Evolutionary conservation across 2,113 vertebrate species (phyloP).

Genomic region (Turdus rufiventris): DNA sequence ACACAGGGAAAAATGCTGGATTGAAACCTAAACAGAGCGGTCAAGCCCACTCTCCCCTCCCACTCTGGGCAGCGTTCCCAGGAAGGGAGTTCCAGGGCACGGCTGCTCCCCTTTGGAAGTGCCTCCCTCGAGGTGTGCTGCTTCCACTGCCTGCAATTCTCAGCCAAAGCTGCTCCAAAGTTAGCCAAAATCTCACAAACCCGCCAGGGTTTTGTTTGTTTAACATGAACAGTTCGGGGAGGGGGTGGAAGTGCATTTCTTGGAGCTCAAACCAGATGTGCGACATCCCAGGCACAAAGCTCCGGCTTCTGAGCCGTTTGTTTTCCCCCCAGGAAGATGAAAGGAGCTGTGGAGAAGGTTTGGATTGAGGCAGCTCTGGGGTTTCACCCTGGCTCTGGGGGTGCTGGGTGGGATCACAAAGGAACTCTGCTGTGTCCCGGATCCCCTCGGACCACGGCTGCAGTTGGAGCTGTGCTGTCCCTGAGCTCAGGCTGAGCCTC

Average conservation of each 20-base stretch:
- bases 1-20: background rate
- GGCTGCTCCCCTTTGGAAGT: background rate
- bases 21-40: background rate
- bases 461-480: background rate
- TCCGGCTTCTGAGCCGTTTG: background rate
- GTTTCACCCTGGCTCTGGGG: background rate
- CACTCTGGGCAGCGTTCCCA: fast-evolving
- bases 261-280: conserved; percentile 48
- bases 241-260: background rate
- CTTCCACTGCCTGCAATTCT: background rate
- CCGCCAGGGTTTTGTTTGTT: background rate
- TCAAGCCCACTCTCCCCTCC: background rate
- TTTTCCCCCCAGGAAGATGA: background rate
- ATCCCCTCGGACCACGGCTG: fast-evolving
- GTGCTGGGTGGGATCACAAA: background rate
- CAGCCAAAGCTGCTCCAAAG: background rate
- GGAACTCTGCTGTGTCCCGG: fast-evolving
- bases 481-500: background rate
- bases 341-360: background rate
- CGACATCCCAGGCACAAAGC: background rate
- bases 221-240: background rate
- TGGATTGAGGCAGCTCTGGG: background rate
- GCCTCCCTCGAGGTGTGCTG: background rate
- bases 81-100: background rate
- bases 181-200: background rate